These are phyloP conservation scores for Dasyurus viverrinus DNA, from an alignment of 2,113 vertebrate genomes.

Conservation along the genomic window DNA sequence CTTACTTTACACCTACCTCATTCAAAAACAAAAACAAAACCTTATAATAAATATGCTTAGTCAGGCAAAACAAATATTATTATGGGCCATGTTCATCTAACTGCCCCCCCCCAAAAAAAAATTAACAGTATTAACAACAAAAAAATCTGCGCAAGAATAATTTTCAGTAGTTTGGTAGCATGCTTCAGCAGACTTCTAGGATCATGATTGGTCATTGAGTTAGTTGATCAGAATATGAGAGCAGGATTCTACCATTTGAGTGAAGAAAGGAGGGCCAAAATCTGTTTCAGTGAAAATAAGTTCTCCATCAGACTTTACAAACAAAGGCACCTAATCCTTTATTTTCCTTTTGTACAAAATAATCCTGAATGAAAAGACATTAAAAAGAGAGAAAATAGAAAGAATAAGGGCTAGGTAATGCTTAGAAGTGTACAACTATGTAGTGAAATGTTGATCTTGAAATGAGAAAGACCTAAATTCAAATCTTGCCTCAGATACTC, in stretches of 20 bases:
- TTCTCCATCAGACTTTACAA: background rate
- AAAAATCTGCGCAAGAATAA: background rate
- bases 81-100: background rate
- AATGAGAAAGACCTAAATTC: background rate
- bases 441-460: background rate
- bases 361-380: background rate
- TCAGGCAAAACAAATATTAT: background rate
- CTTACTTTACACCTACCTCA: background rate
- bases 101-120: too few species aligned
- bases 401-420: background rate
- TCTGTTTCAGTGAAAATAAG: background rate
- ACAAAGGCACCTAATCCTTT: background rate
- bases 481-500: background rate
- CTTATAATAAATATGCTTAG: background rate
- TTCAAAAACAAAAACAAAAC: background rate
- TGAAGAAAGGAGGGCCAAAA: background rate
- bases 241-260: background rate
- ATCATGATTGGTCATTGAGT: background rate
- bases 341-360: background rate
- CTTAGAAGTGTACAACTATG: background rate
- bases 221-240: background rate
- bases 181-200: background rate
- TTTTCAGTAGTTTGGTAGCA: background rate
- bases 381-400: background rate
- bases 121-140: too few species aligned